Evolutionary conservation across 2,797 vertebrate genomes (phyloP), one percentile per base, ranked within the genome.

Genomic region (Myripristis jacobus): DNA sequence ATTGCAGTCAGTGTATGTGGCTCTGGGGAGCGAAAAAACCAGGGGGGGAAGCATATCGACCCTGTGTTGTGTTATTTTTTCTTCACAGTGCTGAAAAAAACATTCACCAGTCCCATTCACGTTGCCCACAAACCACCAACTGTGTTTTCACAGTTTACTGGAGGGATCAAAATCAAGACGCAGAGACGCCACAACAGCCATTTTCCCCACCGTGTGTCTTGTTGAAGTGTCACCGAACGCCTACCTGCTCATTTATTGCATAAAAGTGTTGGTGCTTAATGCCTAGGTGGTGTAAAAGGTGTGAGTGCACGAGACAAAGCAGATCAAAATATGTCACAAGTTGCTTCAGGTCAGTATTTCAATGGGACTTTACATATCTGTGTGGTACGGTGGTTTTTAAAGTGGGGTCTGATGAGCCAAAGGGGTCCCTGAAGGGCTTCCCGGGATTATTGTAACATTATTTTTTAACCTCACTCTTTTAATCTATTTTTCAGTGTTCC

Each of bases 1-100:
- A 16, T 43, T 31, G 22, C 13, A 38, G 13, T 27, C 38, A 50
- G 47, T 21, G n/a, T 50, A 50, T 70, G 50, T 55, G 27, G 19
- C 55, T 61, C 24, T 27, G 24, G 44, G 57, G 21, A 60, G n/a
- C 13, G 44, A 12, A 70, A 41, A 52, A 41, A 56, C 11, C 0
- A 25, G 54, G 1, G 51, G 48, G 24, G 46, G 46, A 22, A 31
- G 47, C 19, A 41, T 66, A 73, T 73, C 29, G 47, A 75, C 62
- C 62, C 65, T 55, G 15, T 55, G 46, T 24, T n/a, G 48, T 73
- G 50, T 72, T 43, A 64, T 58, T 31, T 56, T 25, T 61, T 46
- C 34, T 55, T 63, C 36, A 56, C 54, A 53, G 59, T 62, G 41
- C 43, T 47, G 24, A 36, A 29, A 29, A 72, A 71, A 41, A 69